Evolutionary conservation across 2,888 invertebrate genomes (phyloP), one percentile per base, ranked within the genome.

Genomic region (Zygaena filipendulae): DNA sequence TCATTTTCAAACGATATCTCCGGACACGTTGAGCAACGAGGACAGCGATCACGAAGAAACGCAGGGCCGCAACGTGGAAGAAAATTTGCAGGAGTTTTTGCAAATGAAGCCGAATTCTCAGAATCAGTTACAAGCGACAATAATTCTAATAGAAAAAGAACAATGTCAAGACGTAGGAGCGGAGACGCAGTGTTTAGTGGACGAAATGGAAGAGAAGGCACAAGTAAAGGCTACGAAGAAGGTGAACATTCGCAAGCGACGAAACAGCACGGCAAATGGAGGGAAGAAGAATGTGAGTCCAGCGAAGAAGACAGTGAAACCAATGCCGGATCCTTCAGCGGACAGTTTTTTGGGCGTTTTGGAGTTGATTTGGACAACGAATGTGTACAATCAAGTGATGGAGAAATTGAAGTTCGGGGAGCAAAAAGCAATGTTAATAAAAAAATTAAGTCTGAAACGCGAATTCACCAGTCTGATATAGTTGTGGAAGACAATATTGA

Each of bases 401-500:
- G 27, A 32, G 24, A 27, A 24, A n/a, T 13, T 32, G 21, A 32
- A 27, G 10, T 27, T n/a, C 11, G 27, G 32, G 1, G 27, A 32
- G 12, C 24, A 21, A 8, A 20, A 1, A 1, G 27, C 27, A 4
- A 32, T 32, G 32, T n/a, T n/a, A n/a, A n/a, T n/a, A n/a, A 27
- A 14, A 9, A 7, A 20, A 12, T 11, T 20, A 12, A 3, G 2
- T 3, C 10, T 31, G 14, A n/a, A n/a, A n/a, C n/a, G 32, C 1
- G 29, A 32, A 18, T 29, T 31, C n/a, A 26, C 16, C 21, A 36
- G 29, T 3, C 23, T 33, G 30, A 36, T 29, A 11, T 29, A 28
- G 3, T 32, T 32, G 22, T 32, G 29, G 28, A 32, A 29, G 34
- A 34, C 37, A 23, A 16, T 31, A 8, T 29, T 29, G 26, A 39